phyloP scores from a whole-genome alignment of 2,888 invertebrate species.

The Polyommatus icarus region DNA sequence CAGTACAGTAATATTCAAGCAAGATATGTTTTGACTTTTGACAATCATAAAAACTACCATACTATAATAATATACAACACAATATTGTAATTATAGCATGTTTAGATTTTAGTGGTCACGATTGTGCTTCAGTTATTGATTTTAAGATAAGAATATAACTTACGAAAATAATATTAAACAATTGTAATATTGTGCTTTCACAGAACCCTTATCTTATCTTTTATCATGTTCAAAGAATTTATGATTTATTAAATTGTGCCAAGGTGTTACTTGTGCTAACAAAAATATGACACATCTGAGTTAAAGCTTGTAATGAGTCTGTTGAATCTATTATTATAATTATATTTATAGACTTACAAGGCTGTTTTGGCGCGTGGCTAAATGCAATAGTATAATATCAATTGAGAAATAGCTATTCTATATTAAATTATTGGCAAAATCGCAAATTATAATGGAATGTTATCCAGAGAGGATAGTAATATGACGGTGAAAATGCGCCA shows the following conservation, averaged over 20 bases:
- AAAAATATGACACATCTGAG: not conserved
- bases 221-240: not conserved
- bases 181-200: not conserved
- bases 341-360: not conserved
- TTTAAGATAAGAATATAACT: not conserved
- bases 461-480: too few relatives aligned
- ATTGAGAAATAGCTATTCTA: too few relatives aligned
- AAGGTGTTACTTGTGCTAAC: not conserved
- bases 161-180: not conserved
- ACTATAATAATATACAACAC: not conserved
- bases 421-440: too few relatives aligned
- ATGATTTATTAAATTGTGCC: constrained; percentile 6
- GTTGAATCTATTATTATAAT: too few relatives aligned
- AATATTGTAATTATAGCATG: too few relatives aligned
- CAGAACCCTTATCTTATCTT: not conserved
- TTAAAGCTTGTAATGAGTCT: not conserved
- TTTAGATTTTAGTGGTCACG: too few relatives aligned
- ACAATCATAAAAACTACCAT: too few relatives aligned
- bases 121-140: not conserved
- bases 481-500: not conserved
- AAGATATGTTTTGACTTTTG: too few relatives aligned
- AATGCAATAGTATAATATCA: not conserved
- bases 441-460: too few relatives aligned
- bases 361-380: not conserved
- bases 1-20: too few relatives aligned